Conservation (phyloP, 2,797 vertebrate genomes). For the Columba guinea region DNA sequence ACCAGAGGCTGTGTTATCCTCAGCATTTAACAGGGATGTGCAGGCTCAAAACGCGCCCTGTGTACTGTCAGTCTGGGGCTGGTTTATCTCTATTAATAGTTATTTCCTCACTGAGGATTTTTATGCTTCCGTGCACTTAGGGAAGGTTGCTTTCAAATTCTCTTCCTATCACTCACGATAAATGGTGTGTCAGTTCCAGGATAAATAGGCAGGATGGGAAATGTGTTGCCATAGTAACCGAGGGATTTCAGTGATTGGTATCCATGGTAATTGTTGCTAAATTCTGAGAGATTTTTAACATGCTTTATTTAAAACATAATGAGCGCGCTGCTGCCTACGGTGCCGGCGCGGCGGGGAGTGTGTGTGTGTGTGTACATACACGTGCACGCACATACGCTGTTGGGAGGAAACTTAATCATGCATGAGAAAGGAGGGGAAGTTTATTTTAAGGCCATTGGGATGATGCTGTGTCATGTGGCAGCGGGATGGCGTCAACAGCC, state of each 20-base stretch:
- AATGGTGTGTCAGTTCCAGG: slow-evolving; percentile 61
- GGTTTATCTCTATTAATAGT: slow-evolving; percentile 14
- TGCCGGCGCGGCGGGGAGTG: neutral
- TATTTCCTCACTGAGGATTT: slow-evolving; percentile 46
- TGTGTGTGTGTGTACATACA: neutral
- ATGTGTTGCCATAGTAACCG: slow-evolving; percentile 68
- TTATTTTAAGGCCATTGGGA: neutral
- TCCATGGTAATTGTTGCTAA: slow-evolving; percentile 75
- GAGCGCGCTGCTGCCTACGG: slow-evolving; percentile 27
- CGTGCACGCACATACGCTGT: neutral
- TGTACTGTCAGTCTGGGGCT: neutral
- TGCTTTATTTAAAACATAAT: slow-evolving; percentile 47
- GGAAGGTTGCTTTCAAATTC: slow-evolving; percentile 47
- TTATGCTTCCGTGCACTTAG: slow-evolving; percentile 24
- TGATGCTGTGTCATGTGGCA: neutral
- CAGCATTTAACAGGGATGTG: fast-evolving
- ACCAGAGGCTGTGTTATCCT: neutral
- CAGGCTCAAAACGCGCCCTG: neutral
- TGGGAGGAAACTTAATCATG: neutral
- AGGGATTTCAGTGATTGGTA: slow-evolving; percentile 67
- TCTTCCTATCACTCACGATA: slow-evolving; percentile 40
- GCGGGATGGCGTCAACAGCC: fast-evolving
- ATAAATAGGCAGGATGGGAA: slow-evolving; percentile 53
- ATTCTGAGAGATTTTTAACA: slow-evolving; percentile 60
- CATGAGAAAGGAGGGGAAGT: neutral